Conservation (phyloP, 2,113 vertebrate genomes). For the Atlantisia rogersi region DNA sequence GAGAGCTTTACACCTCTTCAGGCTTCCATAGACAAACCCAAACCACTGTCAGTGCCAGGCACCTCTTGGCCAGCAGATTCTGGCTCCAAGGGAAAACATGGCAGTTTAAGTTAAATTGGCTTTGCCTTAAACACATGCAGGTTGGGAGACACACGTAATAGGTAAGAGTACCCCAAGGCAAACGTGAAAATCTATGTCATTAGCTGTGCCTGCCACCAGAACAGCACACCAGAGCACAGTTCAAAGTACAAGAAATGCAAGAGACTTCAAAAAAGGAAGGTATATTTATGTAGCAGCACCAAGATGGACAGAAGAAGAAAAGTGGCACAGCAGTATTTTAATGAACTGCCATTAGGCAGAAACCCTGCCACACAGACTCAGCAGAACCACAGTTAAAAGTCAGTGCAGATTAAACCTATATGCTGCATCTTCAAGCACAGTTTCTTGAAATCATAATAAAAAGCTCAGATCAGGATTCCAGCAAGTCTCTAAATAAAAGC, state of each 20-base stretch:
- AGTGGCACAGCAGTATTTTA: background rate
- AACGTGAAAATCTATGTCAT: background rate
- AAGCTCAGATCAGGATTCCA: background rate
- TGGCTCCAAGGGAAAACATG: background rate
- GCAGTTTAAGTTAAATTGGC: background rate
- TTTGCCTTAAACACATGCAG: background rate
- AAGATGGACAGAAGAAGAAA: background rate
- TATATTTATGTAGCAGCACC: background rate
- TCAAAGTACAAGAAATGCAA: background rate
- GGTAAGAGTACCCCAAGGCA: no score
- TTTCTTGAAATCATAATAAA: background rate
- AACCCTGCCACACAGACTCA: background rate
- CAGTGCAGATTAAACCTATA: background rate
- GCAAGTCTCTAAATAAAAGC: background rate
- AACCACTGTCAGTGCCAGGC: accelerated
- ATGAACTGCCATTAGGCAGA: background rate
- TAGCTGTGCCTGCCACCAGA: background rate
- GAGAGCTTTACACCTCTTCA: background rate
- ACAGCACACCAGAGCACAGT: background rate
- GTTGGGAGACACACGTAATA: background rate
- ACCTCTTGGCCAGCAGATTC: background rate
- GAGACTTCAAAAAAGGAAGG: background rate
- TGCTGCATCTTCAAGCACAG: background rate
- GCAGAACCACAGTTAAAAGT: background rate
- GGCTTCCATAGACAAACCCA: background rate